phyloP scores from a whole-genome alignment of 2,797 vertebrate species.

The Artibeus lituratus region DNA sequence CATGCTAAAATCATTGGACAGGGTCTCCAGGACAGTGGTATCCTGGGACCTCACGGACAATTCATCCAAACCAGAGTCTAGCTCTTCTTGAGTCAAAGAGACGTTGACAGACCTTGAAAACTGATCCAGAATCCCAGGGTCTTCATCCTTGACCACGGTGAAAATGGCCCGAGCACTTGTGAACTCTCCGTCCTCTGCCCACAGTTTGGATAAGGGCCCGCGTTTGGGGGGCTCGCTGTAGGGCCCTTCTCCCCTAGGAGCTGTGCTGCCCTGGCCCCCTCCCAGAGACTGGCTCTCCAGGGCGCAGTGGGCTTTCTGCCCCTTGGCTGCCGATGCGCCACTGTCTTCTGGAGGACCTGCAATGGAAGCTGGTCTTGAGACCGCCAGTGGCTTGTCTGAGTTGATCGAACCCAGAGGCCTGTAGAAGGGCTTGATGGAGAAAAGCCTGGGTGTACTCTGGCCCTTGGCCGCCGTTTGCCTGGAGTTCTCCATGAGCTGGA shows the following conservation, averaged over 20 bases:
- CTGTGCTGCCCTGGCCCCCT: conserved; percentile 29
- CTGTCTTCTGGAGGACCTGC: conserved; percentile 69
- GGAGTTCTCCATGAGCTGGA: conserved; percentile 89
- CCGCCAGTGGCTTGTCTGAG: conserved; percentile 75
- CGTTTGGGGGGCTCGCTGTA: conserved; percentile 69
- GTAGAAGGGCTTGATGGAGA: conserved; percentile 93
- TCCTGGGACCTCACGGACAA: conserved; percentile 95
- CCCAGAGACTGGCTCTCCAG: conserved; percentile 68
- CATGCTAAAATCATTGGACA: conserved; percentile 93
- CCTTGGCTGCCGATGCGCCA: conserved; percentile 69
- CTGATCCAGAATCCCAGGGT: conserved; percentile 85
- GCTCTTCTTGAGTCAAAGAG: conserved; percentile 90
- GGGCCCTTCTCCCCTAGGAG: conserved; percentile 64
- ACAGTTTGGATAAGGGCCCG: conserved; percentile 82
- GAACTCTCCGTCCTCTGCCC: conserved; percentile 91
- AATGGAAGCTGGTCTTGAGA: conserved; percentile 69
- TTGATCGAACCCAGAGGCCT: conserved; percentile 81
- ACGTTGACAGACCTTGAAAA: conserved; percentile 82
- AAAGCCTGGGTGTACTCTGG: conserved; percentile 89
- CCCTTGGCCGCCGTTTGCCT: conserved; percentile 80
- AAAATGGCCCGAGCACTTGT: conserved; percentile 91
- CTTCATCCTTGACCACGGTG: conserved; percentile 92
- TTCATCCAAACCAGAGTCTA: conserved; percentile 95
- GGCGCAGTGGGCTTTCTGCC: conserved; percentile 78
- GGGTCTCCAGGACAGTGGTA: conserved; percentile 89